Percentiles rank a stretch among this genome's conserved stretches.
phyloP scores from a whole-genome alignment of 2,888 invertebrate species.

The Rhynchonema sp. region DNA sequence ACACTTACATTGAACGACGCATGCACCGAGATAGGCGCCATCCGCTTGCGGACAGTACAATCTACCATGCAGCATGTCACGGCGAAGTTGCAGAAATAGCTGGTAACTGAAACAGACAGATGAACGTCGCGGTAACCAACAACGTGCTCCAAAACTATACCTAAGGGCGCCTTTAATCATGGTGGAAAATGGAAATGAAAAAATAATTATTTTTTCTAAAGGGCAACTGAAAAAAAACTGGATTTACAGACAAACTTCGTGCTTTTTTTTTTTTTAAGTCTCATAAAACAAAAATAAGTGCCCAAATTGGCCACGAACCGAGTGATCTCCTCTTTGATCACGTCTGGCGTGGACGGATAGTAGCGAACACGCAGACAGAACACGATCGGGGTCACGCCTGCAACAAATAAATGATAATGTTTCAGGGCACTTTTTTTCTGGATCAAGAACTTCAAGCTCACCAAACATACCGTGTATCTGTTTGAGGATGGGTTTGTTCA shows the following conservation, averaged over 20 bases:
- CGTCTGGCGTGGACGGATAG: slow-evolving; percentile 81
- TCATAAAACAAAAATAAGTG: no score
- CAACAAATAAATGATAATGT: background rate
- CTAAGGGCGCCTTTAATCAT: no score
- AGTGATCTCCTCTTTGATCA: slow-evolving; percentile 77
- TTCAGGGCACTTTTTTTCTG: no score
- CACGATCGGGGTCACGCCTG: slow-evolving; percentile 69
- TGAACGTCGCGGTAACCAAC: no score
- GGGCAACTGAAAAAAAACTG: no score
- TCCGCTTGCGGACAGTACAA: slow-evolving; percentile 58
- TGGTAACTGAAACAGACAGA: slow-evolving; percentile 49
- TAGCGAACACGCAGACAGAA: slow-evolving; percentile 93
- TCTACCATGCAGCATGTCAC: slow-evolving; percentile 81
- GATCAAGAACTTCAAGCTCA: no score
- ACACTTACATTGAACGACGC: slow-evolving; percentile 68
- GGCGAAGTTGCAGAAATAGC: slow-evolving; percentile 71
- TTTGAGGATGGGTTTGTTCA: slow-evolving; percentile 67
- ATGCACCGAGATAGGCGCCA: slow-evolving; percentile 67
- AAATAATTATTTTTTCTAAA: no score
- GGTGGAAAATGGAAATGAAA: no score
- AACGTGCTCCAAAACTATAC: no score
- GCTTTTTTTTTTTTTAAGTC: no score
- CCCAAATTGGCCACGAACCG: no score
- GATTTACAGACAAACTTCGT: no score
- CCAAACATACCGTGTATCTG: slow-evolving; percentile 64